Evolutionary conservation across 2,888 invertebrate genomes (phyloP).

Genomic region (Sesamia inferens): DNA sequence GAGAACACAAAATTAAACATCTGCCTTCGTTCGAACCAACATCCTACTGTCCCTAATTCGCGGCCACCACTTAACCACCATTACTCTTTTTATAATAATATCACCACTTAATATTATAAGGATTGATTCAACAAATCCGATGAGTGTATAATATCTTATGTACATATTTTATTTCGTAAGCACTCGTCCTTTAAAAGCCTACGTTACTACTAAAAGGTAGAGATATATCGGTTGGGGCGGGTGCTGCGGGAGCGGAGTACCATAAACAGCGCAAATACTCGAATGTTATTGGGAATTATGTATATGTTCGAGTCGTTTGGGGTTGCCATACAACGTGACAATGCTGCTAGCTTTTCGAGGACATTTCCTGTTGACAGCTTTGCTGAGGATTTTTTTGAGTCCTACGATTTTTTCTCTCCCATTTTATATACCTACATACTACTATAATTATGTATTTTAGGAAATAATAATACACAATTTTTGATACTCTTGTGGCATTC

Average conservation of each 20-base stretch:
- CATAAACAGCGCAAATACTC: not conserved
- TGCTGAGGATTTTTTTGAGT: not conserved
- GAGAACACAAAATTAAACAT: no score
- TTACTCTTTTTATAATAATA: not conserved
- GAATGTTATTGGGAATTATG: not conserved
- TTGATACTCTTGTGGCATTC: no score
- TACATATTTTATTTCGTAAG: not conserved
- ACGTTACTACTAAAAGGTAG: not conserved
- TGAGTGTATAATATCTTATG: not conserved
- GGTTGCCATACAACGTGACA: not conserved
- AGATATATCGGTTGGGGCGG: not conserved
- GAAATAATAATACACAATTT: no score
- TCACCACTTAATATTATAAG: not conserved
- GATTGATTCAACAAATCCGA: not conserved
- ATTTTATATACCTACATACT: no score
- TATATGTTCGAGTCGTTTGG: not conserved
- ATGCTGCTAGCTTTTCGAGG: not conserved
- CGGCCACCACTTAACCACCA: no score
- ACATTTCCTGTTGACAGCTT: not conserved
- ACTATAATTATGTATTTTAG: no score
- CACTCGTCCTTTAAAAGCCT: no score
- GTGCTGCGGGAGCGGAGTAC: not conserved
- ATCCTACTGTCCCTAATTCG: no score
- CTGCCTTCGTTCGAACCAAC: no score
- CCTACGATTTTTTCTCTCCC: no score